phyloP scores from a whole-genome alignment of 2,797 vertebrate species.

The Phyllotis vaccarum region DNA sequence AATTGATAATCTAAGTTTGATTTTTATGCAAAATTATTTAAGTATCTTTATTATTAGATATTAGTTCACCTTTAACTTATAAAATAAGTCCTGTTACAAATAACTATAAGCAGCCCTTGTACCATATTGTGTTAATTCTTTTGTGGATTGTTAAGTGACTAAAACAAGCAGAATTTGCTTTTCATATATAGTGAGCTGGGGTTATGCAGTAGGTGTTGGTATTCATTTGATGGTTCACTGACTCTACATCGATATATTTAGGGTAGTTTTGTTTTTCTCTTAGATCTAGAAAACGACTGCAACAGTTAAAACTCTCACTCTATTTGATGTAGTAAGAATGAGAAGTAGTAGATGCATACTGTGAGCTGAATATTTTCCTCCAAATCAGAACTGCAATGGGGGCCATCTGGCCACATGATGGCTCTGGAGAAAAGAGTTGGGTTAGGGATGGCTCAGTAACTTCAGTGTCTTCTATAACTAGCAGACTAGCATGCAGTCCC shows the following conservation, averaged over 20 bases:
- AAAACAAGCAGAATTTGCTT: neutral
- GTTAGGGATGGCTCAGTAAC: neutral
- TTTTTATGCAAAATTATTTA: neutral
- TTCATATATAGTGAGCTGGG: neutral
- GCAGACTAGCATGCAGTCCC: neutral
- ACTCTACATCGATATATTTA: neutral
- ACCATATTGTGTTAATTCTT: neutral
- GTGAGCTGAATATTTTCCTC: neutral
- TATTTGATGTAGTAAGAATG: neutral
- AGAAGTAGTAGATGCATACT: neutral
- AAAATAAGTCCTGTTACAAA: neutral
- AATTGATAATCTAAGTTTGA: neutral
- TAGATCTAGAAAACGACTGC: neutral
- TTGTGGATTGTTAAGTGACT: neutral
- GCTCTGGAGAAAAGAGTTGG: neutral
- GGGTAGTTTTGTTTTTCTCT: neutral
- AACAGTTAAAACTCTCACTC: neutral
- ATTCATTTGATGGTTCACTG: neutral
- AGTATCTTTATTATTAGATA: neutral
- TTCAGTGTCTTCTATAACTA: neutral
- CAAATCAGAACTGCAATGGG: neutral
- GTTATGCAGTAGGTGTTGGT: neutral
- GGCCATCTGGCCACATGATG: neutral
- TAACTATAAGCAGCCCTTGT: neutral
- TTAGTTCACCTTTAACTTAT: neutral